Evolutionary conservation across 2,888 invertebrate genomes (phyloP).

Genomic region (Eudemis profundana): DNA sequence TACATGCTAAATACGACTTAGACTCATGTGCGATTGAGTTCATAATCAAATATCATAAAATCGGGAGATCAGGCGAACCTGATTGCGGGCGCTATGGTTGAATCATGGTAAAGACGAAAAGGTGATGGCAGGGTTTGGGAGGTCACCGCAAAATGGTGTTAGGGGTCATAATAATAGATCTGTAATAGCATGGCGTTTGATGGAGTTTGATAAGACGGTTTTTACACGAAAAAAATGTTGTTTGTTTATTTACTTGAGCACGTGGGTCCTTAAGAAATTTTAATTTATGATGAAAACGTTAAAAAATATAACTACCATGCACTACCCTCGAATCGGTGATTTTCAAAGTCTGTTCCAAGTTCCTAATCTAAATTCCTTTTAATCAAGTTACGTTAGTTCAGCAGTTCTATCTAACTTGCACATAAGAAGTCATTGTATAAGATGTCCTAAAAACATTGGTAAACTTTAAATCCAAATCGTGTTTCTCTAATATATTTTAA

Average conservation of each 20-base stretch:
- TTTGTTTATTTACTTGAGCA: conserved; percentile 22
- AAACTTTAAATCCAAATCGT: conserved; percentile 53
- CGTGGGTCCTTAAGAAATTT: background rate
- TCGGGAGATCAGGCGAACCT: background rate
- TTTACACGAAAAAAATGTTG: conserved; percentile 24
- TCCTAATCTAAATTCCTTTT: too few species aligned
- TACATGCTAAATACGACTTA: background rate
- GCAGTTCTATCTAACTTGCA: background rate
- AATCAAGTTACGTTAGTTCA: too few species aligned
- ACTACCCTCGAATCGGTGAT: too few species aligned
- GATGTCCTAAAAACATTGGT: too few species aligned
- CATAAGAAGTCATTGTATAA: background rate
- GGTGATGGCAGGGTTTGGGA: conserved; percentile 29
- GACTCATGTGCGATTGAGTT: background rate
- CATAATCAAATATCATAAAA: background rate
- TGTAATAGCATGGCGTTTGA: conserved; percentile 56
- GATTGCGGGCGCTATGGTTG: background rate
- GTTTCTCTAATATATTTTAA: conserved; percentile 54
- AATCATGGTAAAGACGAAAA: background rate
- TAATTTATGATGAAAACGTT: too few species aligned
- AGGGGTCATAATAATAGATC: conserved; percentile 54
- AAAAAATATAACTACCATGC: too few species aligned
- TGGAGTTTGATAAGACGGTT: conserved; percentile 36
- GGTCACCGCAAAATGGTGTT: conserved; percentile 50
- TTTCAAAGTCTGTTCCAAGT: too few species aligned